Percentiles rank a stretch among this genome's conserved stretches.
These are phyloP conservation scores for Myotis daubentonii DNA, from an alignment of 2,797 vertebrate genomes.

Conservation along the genomic window DNA sequence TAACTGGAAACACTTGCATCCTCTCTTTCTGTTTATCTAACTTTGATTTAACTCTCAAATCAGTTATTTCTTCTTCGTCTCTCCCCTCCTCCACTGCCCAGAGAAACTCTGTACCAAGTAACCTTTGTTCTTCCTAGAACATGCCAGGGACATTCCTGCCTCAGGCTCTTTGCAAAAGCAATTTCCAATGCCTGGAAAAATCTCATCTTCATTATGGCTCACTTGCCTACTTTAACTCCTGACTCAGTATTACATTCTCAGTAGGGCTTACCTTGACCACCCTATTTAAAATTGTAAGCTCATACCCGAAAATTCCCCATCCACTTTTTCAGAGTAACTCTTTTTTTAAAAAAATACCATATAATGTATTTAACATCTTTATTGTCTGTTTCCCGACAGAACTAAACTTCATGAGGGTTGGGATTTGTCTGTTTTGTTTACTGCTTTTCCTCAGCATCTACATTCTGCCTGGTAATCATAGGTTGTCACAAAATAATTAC, in stretches of 20 bases:
- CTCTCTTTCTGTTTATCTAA: not conserved
- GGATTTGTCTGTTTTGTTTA: not conserved
- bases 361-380: not conserved
- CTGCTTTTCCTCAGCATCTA: not conserved
- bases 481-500: not conserved
- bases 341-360: not conserved
- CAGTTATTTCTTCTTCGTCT: not conserved
- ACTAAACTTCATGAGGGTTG: not conserved
- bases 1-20: not conserved
- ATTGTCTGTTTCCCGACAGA: not conserved
- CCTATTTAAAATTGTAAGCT: conserved; percentile 30
- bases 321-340: not conserved
- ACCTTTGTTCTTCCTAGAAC: not conserved
- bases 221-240: not conserved
- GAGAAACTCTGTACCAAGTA: not conserved
- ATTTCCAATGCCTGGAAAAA: not conserved
- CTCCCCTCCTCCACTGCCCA: not conserved
- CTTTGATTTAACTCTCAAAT: conserved; percentile 16
- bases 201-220: not conserved
- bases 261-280: not conserved
- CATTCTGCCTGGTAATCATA: not conserved
- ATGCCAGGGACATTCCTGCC: not conserved
- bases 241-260: not conserved
- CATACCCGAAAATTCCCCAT: not conserved
- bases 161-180: conserved; percentile 27